These are phyloP conservation scores for Pogona vitticeps DNA, from an alignment of 2,113 vertebrate species.

Conservation along the genomic window DNA sequence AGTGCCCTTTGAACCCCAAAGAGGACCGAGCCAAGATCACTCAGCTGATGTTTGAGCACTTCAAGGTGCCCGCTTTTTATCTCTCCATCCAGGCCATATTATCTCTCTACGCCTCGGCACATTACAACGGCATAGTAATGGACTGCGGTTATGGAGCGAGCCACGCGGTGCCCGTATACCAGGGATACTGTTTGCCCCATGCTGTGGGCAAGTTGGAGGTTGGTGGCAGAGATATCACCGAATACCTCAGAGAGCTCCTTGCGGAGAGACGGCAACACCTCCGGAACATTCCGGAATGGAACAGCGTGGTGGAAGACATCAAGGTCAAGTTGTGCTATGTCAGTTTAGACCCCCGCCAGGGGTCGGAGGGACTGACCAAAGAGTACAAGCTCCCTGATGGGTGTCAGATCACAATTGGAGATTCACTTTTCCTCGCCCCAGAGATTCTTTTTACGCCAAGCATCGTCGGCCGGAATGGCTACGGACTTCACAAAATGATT, in stretches of 20 bases:
- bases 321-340: slow-evolving; percentile 45
- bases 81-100: slow-evolving; percentile 67
- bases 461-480: slow-evolving; percentile 19
- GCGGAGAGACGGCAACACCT: slow-evolving; percentile 26
- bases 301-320: not conserved
- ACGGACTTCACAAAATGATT: slow-evolving; percentile 56
- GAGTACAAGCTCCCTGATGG: slow-evolving; percentile 63
- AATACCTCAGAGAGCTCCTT: slow-evolving; percentile 2
- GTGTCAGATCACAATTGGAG: slow-evolving; percentile 44
- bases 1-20: slow-evolving; percentile 68
- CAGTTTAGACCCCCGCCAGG: slow-evolving; percentile 10
- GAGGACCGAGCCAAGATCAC: slow-evolving; percentile 62
- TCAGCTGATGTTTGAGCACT: slow-evolving; percentile 71
- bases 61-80: slow-evolving; percentile 70
- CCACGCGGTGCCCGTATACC: slow-evolving; percentile 62
- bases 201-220: slow-evolving; percentile 55
- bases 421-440: slow-evolving; percentile 51
- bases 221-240: slow-evolving; percentile 40
- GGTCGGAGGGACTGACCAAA: not conserved
- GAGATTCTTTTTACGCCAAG: slow-evolving; percentile 66
- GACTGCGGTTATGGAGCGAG: slow-evolving; percentile 68
- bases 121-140: slow-evolving; percentile 66
- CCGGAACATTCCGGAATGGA: not conserved
- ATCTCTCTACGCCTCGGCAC: slow-evolving; percentile 67
- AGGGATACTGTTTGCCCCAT: slow-evolving; percentile 70